Conservation (phyloP, 2,797 vertebrate species). For the Sebastolobus altivelis region DNA sequence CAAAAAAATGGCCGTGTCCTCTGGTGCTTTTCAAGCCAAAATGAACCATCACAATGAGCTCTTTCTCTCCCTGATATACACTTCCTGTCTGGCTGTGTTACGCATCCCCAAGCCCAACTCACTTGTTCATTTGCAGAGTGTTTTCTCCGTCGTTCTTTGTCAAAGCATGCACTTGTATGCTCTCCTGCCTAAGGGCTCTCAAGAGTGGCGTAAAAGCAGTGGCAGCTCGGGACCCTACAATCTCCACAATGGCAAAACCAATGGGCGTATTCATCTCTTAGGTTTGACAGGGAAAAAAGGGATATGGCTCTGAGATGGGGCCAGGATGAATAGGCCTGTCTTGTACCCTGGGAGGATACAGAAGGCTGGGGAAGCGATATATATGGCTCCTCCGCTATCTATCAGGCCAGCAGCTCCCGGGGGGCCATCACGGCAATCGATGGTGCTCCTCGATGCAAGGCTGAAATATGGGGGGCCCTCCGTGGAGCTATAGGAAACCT, state of each 20-base stretch:
- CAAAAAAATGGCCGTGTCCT: conserved; percentile 9
- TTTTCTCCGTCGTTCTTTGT: conserved; percentile 30
- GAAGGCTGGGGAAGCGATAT: conserved; percentile 45
- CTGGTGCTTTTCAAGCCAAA: conserved; percentile 39
- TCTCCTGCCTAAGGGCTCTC: conserved; percentile 38
- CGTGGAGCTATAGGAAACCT: conserved; percentile 30
- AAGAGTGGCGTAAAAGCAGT: conserved; percentile 44
- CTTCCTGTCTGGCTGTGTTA: conserved; percentile 37
- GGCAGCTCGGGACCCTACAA: conserved; percentile 20
- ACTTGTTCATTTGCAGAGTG: conserved; percentile 16
- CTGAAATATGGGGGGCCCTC: conserved; percentile 59
- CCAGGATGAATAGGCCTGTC: conserved; percentile 50
- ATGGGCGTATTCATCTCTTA: conserved; percentile 45
- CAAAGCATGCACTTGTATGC: conserved; percentile 24
- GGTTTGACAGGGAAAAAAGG: conserved; percentile 40
- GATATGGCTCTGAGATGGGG: conserved; percentile 31
- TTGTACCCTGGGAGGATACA: conserved; percentile 38
- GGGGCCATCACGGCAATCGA: conserved; percentile 59
- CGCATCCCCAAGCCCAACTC: conserved; percentile 16
- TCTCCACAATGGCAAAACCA: conserved; percentile 33
- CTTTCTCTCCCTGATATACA: conserved; percentile 27
- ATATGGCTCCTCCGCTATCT: conserved; percentile 50
- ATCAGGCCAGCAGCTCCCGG: conserved; percentile 55
- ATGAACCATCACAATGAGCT: conserved; percentile 29
- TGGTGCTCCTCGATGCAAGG: conserved; percentile 47